A percentile compares a stretch with the other conserved stretches of the same genome.
Conservation (phyloP, 2,113 vertebrate genomes). For the Poecile atricapillus region DNA sequence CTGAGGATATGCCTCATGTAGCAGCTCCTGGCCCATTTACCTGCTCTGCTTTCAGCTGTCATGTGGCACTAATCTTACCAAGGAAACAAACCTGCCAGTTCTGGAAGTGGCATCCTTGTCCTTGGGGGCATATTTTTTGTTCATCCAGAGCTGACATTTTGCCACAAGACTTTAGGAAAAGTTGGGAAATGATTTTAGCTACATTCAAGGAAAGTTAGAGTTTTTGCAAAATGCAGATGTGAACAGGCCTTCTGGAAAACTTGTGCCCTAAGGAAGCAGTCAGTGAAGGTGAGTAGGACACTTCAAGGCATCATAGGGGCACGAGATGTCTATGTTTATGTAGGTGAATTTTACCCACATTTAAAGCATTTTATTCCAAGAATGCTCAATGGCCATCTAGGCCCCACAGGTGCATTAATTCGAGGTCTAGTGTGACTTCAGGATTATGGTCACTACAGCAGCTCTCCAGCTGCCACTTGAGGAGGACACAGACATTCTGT, state of each 20-base stretch:
- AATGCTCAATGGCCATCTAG: not conserved
- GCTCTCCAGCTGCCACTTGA: not conserved
- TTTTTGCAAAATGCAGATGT: not conserved
- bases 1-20: not conserved
- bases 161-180: not conserved
- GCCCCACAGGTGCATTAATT: not conserved
- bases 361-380: not conserved
- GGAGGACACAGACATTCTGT: not conserved
- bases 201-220: not conserved
- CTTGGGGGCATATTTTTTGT: not conserved
- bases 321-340: accelerated
- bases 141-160: not conserved
- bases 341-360: not conserved
- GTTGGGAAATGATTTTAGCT: not conserved
- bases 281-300: not conserved
- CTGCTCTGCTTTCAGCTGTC: not conserved
- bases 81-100: not conserved
- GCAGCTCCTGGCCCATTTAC: not conserved
- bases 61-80: not conserved
- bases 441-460: not conserved
- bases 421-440: not conserved
- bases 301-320: not conserved
- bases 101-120: not conserved
- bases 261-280: not conserved
- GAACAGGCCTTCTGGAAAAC: not conserved